phyloP scores from a whole-genome alignment of 2,888 invertebrate genomes.

The Rapana venosa region DNA sequence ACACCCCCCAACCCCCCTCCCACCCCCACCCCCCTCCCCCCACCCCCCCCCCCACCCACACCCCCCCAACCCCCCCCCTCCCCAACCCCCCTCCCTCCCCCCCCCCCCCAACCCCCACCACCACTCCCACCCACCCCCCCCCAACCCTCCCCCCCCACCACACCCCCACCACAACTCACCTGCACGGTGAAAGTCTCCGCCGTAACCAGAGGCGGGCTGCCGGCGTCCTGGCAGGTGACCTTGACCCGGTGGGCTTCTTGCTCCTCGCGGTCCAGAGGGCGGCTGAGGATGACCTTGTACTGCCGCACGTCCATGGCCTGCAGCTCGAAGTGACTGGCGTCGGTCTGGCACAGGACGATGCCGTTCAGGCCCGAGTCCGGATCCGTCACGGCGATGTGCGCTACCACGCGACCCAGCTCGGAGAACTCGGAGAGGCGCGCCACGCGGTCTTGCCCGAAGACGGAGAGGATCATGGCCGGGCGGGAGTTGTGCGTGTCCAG shows the following conservation, averaged over 20 bases:
- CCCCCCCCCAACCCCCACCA: not conserved
- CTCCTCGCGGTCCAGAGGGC: slow-evolving; percentile 66
- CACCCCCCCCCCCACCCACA: too few species aligned
- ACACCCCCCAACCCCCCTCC: too few species aligned
- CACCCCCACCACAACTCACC: slow-evolving; percentile 47
- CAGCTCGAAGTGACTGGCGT: slow-evolving; percentile 60
- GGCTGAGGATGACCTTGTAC: slow-evolving; percentile 79
- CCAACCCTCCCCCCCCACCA: not conserved
- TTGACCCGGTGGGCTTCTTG: slow-evolving; percentile 62
- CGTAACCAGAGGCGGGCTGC: slow-evolving; percentile 59
- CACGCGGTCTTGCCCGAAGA: slow-evolving; percentile 54
- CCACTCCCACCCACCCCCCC: too few species aligned
- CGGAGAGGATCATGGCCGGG: slow-evolving; percentile 64
- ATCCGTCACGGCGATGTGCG: slow-evolving; percentile 91
- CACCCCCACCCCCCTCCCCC: too few species aligned
- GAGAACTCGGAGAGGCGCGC: slow-evolving; percentile 88
- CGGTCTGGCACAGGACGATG: slow-evolving; percentile 81
- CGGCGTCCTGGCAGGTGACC: slow-evolving; percentile 83
- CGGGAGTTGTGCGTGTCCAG: slow-evolving; percentile 68
- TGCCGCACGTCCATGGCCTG: slow-evolving; percentile 66
- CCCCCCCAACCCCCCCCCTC: too few species aligned
- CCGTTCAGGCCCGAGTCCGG: slow-evolving; percentile 91
- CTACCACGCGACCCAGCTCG: slow-evolving; percentile 84
- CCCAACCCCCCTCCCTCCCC: too few species aligned
- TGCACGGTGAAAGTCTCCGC: slow-evolving; percentile 64